A percentile compares a stretch with the other conserved stretches of the same genome.
Evolutionary conservation across 2,797 vertebrate genomes (phyloP).

Genomic region (Syndactyla subalaris): DNA sequence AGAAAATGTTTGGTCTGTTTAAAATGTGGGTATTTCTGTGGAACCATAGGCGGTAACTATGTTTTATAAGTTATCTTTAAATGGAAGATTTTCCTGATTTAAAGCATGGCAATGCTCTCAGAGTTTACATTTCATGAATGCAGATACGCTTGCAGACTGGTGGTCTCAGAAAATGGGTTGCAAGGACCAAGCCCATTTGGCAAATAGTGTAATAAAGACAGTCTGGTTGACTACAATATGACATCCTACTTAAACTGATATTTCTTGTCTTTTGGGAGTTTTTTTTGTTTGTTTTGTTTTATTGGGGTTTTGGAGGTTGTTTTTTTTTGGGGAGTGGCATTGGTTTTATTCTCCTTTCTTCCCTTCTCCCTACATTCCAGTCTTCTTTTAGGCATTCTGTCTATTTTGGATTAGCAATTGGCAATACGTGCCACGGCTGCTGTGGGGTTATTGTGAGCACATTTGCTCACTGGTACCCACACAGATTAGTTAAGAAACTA

Average conservation of each 20-base stretch:
- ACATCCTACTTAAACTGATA: neutral
- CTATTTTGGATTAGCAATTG: neutral
- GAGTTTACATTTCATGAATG: neutral
- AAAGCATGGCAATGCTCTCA: neutral
- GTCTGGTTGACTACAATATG: neutral
- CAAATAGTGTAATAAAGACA: neutral
- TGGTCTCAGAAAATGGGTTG: neutral
- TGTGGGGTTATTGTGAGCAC: neutral
- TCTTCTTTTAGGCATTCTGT: neutral
- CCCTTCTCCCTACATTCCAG: neutral
- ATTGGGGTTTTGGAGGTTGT: neutral
- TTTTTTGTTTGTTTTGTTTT: neutral
- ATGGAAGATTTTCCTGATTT: neutral
- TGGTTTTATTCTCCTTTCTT: neutral
- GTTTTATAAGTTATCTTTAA: neutral
- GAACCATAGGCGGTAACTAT: neutral
- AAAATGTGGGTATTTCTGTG: neutral
- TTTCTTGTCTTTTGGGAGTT: neutral
- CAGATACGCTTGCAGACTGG: neutral
- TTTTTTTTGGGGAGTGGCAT: neutral
- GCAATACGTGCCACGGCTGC: neutral
- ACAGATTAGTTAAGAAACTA: neutral
- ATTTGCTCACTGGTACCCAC: neutral
- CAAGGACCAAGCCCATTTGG: neutral
- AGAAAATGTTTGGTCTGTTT: neutral